Evolutionary conservation across 2,113 vertebrate species (phyloP).

Genomic region (Meleagris gallopavo): DNA sequence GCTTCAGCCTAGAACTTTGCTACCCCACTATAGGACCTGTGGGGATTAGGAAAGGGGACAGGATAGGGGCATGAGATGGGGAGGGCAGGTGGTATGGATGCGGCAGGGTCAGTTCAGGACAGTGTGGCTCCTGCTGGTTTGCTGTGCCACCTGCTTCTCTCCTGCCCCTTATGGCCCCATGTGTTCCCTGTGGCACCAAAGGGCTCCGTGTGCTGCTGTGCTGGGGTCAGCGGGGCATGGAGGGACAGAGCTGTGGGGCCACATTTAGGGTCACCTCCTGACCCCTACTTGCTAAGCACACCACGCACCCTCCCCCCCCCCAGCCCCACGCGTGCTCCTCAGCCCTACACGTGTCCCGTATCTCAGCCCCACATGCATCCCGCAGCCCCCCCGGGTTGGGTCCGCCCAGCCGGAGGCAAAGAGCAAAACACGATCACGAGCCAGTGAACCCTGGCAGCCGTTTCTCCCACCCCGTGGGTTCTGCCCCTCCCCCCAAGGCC

Average conservation of each 20-base stretch:
- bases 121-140: neutral
- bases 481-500: neutral
- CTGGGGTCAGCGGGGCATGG: too few relatives aligned
- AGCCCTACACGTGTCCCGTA: neutral
- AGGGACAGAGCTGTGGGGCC: too few relatives aligned
- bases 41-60: neutral
- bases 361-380: neutral
- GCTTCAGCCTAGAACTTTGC: too few relatives aligned
- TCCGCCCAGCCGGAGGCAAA: neutral
- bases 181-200: too few relatives aligned
- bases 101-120: neutral
- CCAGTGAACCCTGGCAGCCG: neutral
- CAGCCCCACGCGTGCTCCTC: neutral
- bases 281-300: too few relatives aligned
- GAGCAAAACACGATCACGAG: neutral
- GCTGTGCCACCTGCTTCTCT: neutral
- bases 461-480: neutral
- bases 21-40: neutral
- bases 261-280: too few relatives aligned
- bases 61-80: too few relatives aligned
- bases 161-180: too few relatives aligned
- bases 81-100: too few relatives aligned
- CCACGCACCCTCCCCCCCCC: neutral
- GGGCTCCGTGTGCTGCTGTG: too few relatives aligned
- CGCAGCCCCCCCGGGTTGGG: neutral